Percentiles rank a stretch among this genome's conserved stretches.
These are phyloP conservation scores for Tyrophagus putrescentiae DNA, from an alignment of 1,140 invertebrate genomes.

Conservation along the genomic window DNA sequence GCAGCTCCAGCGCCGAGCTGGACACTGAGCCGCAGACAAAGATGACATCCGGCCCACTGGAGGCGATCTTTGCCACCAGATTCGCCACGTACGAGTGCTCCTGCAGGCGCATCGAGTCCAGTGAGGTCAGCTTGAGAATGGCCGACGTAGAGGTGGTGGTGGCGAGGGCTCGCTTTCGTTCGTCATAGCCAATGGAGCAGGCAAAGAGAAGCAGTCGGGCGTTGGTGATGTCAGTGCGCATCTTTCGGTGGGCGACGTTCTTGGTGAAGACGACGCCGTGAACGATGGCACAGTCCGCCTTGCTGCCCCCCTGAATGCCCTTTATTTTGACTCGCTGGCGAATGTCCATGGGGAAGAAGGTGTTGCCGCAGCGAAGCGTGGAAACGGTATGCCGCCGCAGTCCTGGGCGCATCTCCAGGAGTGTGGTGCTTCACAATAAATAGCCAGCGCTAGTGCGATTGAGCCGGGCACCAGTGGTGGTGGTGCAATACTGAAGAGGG, in stretches of 20 bases:
- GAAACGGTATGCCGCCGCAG: background rate
- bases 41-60: conserved; percentile 67
- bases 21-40: conserved; percentile 79
- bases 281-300: conserved; percentile 58
- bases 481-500: too few species aligned
- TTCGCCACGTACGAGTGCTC: conserved; percentile 77
- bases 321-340: conserved; percentile 80
- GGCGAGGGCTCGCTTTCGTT: conserved; percentile 52
- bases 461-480: too few species aligned
- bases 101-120: conserved; percentile 81
- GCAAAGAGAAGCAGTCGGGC: conserved; percentile 69
- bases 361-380: background rate
- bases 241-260: conserved; percentile 73
- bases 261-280: conserved; percentile 79
- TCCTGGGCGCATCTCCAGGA: background rate
- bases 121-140: conserved; percentile 53
- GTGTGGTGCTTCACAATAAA: too few species aligned
- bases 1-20: conserved; percentile 66
- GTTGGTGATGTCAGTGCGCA: conserved; percentile 61
- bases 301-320: conserved; percentile 64
- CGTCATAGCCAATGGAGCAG: conserved; percentile 78
- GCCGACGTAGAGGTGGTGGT: background rate
- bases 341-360: conserved; percentile 45
- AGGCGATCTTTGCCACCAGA: conserved; percentile 69
- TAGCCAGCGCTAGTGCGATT: too few species aligned